phyloP scores from a whole-genome alignment of 2,797 vertebrate species.

The Chanos chanos region DNA sequence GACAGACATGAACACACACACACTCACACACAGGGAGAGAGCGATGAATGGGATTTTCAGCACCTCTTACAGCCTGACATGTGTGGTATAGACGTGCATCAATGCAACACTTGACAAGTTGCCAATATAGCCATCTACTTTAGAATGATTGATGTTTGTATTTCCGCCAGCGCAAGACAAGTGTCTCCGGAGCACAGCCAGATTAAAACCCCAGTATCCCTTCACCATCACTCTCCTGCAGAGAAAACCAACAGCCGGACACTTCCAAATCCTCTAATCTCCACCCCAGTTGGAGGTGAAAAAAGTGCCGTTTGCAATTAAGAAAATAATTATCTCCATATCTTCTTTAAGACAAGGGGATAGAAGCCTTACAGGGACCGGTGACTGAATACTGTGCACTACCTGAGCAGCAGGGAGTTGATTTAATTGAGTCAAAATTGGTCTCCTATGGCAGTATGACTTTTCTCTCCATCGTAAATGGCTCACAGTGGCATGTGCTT shows the following conservation, averaged over 20 bases:
- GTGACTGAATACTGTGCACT: conserved; percentile 64
- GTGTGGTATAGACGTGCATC: conserved; percentile 16
- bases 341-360: conserved; percentile 64
- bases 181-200: background rate
- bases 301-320: conserved; percentile 55
- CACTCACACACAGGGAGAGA: background rate
- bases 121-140: conserved; percentile 12
- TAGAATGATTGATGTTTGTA: conserved; percentile 3
- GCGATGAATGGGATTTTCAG: background rate
- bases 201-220: conserved; percentile 15
- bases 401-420: conserved; percentile 71
- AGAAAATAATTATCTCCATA: conserved; percentile 66
- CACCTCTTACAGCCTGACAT: conserved; percentile 2
- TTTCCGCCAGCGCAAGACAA: background rate
- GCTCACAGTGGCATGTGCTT: conserved; percentile 48
- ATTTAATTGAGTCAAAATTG: conserved; percentile 79
- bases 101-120: conserved; percentile 24
- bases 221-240: conserved; percentile 14
- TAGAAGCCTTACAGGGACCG: conserved; percentile 57
- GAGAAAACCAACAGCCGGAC: background rate
- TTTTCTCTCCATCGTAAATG: conserved; percentile 66
- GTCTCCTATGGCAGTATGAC: conserved; percentile 73
- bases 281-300: conserved; percentile 14
- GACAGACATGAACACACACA: background rate
- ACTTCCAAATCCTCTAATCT: conserved; percentile 25